A percentile compares a stretch with the other conserved stretches of the same genome.
phyloP scores from a whole-genome alignment of 2,797 vertebrate species.

The Molossus molossus region DNA sequence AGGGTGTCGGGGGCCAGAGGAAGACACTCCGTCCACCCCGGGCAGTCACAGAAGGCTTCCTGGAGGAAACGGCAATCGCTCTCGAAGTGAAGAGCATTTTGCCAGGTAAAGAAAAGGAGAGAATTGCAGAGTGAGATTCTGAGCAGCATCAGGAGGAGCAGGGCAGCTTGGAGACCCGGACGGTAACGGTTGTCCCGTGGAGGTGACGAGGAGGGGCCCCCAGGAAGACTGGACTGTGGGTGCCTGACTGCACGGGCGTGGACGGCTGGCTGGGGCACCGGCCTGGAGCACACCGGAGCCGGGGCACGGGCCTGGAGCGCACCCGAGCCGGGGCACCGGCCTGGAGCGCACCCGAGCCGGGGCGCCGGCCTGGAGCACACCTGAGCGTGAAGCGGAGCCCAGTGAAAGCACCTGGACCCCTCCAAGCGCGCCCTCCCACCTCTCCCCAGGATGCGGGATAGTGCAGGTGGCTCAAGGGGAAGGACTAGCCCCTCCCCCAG shows the following conservation, averaged over 20 bases:
- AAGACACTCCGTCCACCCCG: rapidly evolving
- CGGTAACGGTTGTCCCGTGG: rapidly evolving
- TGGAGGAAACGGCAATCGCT: rapidly evolving
- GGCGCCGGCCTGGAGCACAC: rapidly evolving
- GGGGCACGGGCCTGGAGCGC: rapidly evolving
- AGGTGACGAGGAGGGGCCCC: rapidly evolving
- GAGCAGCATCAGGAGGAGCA: rapidly evolving
- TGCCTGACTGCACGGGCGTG: rapidly evolving
- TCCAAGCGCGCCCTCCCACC: rapidly evolving
- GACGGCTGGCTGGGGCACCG: rapidly evolving
- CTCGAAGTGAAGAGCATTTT: rapidly evolving
- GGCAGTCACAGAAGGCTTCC: not conserved
- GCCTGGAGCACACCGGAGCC: too few relatives aligned
- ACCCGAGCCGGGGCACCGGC: too few relatives aligned
- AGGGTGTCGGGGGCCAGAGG: rapidly evolving
- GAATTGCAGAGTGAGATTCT: not conserved
- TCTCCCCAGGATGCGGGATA: rapidly evolving
- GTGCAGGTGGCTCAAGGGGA: not conserved
- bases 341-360: too few relatives aligned
- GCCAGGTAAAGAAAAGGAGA: not conserved
- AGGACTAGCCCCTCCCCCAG: too few relatives aligned
- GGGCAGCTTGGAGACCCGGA: rapidly evolving
- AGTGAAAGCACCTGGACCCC: rapidly evolving
- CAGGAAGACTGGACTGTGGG: rapidly evolving
- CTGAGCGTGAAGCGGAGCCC: too few relatives aligned